phyloP scores from a whole-genome alignment of 2,888 invertebrate species.

The Dryobota labecula region DNA sequence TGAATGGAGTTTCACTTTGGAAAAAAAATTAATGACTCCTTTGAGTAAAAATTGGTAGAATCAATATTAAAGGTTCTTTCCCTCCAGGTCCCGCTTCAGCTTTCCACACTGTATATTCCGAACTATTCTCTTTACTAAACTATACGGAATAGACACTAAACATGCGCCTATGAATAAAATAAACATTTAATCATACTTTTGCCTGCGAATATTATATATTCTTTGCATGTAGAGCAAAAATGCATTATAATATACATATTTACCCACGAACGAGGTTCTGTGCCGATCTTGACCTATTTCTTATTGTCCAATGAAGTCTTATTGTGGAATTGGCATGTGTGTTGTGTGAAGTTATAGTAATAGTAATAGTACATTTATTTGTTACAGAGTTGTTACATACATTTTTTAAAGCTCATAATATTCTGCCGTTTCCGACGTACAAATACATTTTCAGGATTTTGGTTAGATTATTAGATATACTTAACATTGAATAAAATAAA shows the following conservation, averaged over 20 bases:
- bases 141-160: background rate
- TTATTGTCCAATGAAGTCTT: constrained; percentile 5
- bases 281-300: constrained; percentile 52
- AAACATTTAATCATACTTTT: constrained; percentile 45
- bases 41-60: background rate
- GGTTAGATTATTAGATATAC: no score
- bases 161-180: constrained; percentile 57
- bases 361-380: no score
- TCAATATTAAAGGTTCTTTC: background rate
- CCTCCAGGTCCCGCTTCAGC: background rate
- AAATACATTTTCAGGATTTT: no score
- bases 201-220: constrained; percentile 48
- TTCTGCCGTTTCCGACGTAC: no score
- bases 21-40: background rate
- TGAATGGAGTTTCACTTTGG: background rate
- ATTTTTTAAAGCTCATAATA: no score
- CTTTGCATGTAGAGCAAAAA: constrained; percentile 44
- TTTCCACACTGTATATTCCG: background rate
- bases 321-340: background rate
- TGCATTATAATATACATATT: constrained; percentile 54
- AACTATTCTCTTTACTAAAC: constrained; percentile 25
- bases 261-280: constrained; percentile 10
- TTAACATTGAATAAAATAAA: no score
- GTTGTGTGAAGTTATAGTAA: constrained; percentile 1
- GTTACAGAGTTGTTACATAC: no score